These are phyloP conservation scores for Hydra vulgaris DNA, from an alignment of 30 jellyfish, hydroid and myxozoan species.

Conservation along the genomic window DNA sequence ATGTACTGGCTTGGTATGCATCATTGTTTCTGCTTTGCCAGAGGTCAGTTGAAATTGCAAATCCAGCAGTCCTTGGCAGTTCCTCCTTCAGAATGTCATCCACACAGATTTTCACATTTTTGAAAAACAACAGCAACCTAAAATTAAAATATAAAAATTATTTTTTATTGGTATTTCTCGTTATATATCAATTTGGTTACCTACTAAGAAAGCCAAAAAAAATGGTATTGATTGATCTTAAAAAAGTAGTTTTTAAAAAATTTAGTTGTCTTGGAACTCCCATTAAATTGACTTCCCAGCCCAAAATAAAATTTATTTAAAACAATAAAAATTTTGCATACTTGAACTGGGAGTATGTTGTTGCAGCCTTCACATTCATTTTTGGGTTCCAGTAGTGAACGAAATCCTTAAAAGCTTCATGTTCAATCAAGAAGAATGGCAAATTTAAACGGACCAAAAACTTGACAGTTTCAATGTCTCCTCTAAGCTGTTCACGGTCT, in stretches of 20 bases:
- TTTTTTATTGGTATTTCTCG: not conserved
- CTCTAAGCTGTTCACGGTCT: not conserved
- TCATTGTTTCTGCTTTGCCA: not conserved
- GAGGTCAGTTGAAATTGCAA: not conserved
- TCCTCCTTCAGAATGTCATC: not conserved
- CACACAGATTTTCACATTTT: not conserved
- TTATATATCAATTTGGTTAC: not conserved
- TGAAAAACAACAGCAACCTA: not conserved
- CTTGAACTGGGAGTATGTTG: not conserved
- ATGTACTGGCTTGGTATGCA: not conserved
- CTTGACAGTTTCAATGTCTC: not conserved
- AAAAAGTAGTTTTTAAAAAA: not conserved
- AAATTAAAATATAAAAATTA: too few species aligned
- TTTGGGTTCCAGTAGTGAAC: not conserved
- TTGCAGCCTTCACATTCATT: not conserved
- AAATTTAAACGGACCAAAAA: not conserved
- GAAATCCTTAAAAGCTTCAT: not conserved
- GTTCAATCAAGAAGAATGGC: not conserved
- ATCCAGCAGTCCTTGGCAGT: not conserved
- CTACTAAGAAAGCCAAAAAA: not conserved
- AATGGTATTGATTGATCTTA: not conserved
- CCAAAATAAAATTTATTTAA: not conserved
- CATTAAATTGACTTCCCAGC: not conserved
- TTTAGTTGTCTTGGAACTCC: not conserved
- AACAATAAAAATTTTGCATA: not conserved